Base-by-base conservation (phyloP, 2,888 invertebrate species). In the Ceriagrion tenellum region DNA sequence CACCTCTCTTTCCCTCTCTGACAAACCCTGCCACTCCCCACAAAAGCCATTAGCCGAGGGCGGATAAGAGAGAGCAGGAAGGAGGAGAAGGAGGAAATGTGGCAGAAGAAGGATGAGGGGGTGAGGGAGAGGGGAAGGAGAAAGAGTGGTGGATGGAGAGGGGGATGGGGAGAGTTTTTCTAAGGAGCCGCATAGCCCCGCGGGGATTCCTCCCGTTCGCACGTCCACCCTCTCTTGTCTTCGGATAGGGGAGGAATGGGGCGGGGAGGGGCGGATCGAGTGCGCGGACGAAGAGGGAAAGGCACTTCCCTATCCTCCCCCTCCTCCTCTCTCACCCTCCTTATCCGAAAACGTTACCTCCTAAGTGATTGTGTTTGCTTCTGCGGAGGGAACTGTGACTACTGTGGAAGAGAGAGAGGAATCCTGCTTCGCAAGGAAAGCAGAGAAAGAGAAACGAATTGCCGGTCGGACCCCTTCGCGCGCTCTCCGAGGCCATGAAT, bases 1-100 rank as follows among this genome's bases (percentile, higher is more conserved):
- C 74, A 47, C 47, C 47, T 47, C 8, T 8, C 47, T 47, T 8
- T 47, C 47, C 8, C 2, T 18, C 30, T 35, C 26, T n/a, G n/a
- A 18, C 81, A 20, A 69, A 69, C 69, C 26, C 8, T 47, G 8
- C 47, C 81, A 26, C 81, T 6, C 18, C 35, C 81, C 16, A 13
- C 81, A 81, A 81, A 59, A 81, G 81, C 81, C 81, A 81, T 81
- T 81, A 81, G 81, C 81, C 81, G 35, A 81, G 35, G 81, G 26
- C 69, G 69, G 69, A 69, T 69, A 69, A 69, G 69, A n/a, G 69
- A 69, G n/a, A 18, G 6, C 3, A n/a, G 13, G 69, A 47, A 8
- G 8, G 47, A 47, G 8, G 69, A 0, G 69, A 6, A 23, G 23
- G 69, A 69, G 69, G n/a, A n/a, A 69, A n/a, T 0, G 69, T n/a